Base-by-base conservation (phyloP, 1,140 invertebrate species). In the Drosophila paulistorum region DNA sequence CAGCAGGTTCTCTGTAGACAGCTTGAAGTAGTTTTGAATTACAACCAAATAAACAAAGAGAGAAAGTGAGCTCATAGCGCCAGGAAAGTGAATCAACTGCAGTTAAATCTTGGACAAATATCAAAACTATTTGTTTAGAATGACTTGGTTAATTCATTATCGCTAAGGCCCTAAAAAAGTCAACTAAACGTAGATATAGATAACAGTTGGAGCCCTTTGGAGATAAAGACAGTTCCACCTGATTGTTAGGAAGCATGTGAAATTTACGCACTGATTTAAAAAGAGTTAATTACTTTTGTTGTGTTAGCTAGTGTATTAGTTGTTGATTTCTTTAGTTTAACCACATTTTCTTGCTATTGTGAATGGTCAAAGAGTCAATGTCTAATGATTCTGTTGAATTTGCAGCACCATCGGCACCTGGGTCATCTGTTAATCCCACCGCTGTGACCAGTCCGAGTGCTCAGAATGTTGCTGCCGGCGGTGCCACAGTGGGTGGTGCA, bases 401-500 rank as follows among this genome's bases (percentile, higher is more conserved):
- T 80, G 30, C 74, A 92, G 91, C 91, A 89, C 91, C 91, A 90
- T 82, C 91, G 87, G 79, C 91, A 69, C 84, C 91, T 59, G 91
- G 91, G 67, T 91, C 91, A 59, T 91, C 91, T 77, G 91, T 92
- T 60, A 92, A 92, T 92, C 91, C 91, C 87, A 92, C 91, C 84
- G 90, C 91, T 66, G 90, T 92, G 54, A 92, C 91, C 68, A 92
- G 91, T 64, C 91, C 91, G 65, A 91, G 91, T 74, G 90, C 91
- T 58, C 90, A 92, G 75, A 92, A 91, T 91, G 91, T 92, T 68
- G 84, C 91, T 64, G 86, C 90, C 57, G 90, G 90, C 54, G 86
- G 90, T 30, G 90, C 90, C 30, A 91, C 89, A 48, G 90, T 91
- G 45, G 90, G 90, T 69, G 90, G 90, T 20, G 91, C 84, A 26